Evolutionary conservation across 1,140 invertebrate genomes (phyloP), one percentile per base, ranked within the genome.

Genomic region (Euura lappo): DNA sequence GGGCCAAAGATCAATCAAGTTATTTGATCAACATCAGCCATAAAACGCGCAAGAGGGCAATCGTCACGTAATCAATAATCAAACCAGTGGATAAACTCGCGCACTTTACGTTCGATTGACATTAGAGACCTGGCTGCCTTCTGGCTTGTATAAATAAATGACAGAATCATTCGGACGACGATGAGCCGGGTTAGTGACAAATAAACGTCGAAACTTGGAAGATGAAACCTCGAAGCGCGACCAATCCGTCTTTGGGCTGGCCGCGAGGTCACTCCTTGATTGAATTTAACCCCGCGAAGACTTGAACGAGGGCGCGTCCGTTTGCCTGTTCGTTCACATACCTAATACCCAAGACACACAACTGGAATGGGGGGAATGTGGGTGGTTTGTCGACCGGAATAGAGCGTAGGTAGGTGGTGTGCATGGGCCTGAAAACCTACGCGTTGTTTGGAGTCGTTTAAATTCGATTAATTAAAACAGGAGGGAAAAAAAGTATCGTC

Each of bases 361-460:
- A 60, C 0, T 28, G 28, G 28, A n/a, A 60, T 11, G 8, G 51
- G 8, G 51, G 51, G 51, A 6, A 60, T 60, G 51, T 60, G 51
- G 51, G 51, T 60, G 51, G 51, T 60, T 6, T 5, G 51, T 60
- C 51, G 13, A n/a, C 2, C 51, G 6, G 51, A 60, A 60, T 60
- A n/a, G 51, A 11, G 51, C 51, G 51, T 60, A 60, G 51, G 51
- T 60, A 3, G 51, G 13, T 6, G 3, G 51, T 60, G 51, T 60
- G 51, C 51, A 8, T 60, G 8, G 6, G 6, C 8, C 51, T 6
- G 10, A n/a, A 60, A 60, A 60, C 51, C 51, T 60, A 60, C 51
- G 51, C 51, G 51, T 60, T 60, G 51, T 60, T 60, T 60, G 51
- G 51, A 60, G 51, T 60, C 51, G 51, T 60, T 60, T 60, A 60